A percentile compares a stretch with the other conserved stretches of the same genome.
Conservation (phyloP, 2,888 invertebrate species). For the Sinodicranocentrus sp. region DNA sequence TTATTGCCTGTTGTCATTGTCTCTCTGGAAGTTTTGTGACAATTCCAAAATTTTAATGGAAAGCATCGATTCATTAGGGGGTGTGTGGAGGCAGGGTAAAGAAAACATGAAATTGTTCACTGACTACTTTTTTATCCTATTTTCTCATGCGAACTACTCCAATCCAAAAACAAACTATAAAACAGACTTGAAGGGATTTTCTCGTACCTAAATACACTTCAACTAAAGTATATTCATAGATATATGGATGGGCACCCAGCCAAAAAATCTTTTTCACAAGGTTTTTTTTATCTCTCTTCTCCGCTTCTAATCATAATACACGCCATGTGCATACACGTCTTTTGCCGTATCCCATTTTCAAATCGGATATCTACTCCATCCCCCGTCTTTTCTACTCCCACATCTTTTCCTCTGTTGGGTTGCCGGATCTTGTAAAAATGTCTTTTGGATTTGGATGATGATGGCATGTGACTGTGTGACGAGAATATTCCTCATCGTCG, state of each 20-base stretch:
- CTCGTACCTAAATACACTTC: background rate
- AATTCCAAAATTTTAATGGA: slow-evolving; percentile 37
- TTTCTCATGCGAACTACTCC: too few relatives aligned
- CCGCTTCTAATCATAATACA: slow-evolving; percentile 20
- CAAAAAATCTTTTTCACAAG: slow-evolving; percentile 43
- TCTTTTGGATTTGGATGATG: slow-evolving; percentile 39
- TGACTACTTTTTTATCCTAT: too few relatives aligned
- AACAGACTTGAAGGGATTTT: too few relatives aligned
- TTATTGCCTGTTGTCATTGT: background rate
- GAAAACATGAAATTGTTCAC: too few relatives aligned
- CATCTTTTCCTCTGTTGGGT: slow-evolving; percentile 15
- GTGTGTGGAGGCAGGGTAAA: too few relatives aligned
- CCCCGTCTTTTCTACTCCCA: slow-evolving; percentile 24
- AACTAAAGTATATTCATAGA: background rate
- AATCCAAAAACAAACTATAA: too few relatives aligned
- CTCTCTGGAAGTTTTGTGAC: slow-evolving; percentile 32
- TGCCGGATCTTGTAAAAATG: slow-evolving; percentile 58
- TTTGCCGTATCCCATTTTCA: slow-evolving; percentile 11
- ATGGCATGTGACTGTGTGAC: slow-evolving; percentile 60
- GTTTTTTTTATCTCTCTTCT: slow-evolving; percentile 1
- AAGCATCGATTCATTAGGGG: slow-evolving; percentile 28
- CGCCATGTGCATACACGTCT: slow-evolving; percentile 8
- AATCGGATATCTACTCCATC: slow-evolving; percentile 2
- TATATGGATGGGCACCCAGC: slow-evolving; percentile 31
- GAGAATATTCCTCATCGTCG: slow-evolving; percentile 48